Conservation (phyloP, 2,888 invertebrate genomes). For the Iselma pallidipennis region DNA sequence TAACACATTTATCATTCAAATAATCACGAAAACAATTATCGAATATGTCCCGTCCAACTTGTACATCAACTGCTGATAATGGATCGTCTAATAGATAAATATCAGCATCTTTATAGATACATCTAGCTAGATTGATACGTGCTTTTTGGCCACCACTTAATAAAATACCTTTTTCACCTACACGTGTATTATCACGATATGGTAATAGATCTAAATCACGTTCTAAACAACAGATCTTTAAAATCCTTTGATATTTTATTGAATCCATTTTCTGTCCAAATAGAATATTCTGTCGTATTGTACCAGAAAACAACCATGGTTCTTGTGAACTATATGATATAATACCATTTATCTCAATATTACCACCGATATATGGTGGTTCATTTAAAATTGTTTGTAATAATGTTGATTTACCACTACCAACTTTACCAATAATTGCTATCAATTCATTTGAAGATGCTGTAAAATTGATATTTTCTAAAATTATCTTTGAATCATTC, state of each 20-base stretch:
- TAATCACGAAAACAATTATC: conserved; percentile 53
- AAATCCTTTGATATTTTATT: conserved; percentile 9
- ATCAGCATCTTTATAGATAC: conserved; percentile 65
- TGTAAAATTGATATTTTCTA: conserved; percentile 7
- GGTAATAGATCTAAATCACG: conserved; percentile 71
- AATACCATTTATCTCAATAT: conserved; percentile 12
- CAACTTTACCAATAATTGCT: conserved; percentile 34
- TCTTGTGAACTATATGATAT: conserved; percentile 28
- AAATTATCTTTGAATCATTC: background rate
- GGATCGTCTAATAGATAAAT: conserved; percentile 23
- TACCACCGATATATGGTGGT: conserved; percentile 9
- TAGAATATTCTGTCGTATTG: conserved; percentile 25
- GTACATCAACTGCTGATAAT: conserved; percentile 64
- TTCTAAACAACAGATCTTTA: conserved; percentile 33
- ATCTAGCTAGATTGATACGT: conserved; percentile 72
- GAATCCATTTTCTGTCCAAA: conserved; percentile 50
- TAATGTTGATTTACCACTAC: conserved; percentile 29
- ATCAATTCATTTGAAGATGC: background rate
- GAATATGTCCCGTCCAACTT: conserved; percentile 69
- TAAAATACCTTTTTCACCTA: conserved; percentile 63
- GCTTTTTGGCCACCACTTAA: conserved; percentile 70
- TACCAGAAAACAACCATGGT: conserved; percentile 28
- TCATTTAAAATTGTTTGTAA: conserved; percentile 24
- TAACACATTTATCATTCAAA: conserved; percentile 66
- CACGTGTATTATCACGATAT: conserved; percentile 76